Conservation (phyloP, 2,113 vertebrate genomes). For the Pterophyllum scalare region DNA sequence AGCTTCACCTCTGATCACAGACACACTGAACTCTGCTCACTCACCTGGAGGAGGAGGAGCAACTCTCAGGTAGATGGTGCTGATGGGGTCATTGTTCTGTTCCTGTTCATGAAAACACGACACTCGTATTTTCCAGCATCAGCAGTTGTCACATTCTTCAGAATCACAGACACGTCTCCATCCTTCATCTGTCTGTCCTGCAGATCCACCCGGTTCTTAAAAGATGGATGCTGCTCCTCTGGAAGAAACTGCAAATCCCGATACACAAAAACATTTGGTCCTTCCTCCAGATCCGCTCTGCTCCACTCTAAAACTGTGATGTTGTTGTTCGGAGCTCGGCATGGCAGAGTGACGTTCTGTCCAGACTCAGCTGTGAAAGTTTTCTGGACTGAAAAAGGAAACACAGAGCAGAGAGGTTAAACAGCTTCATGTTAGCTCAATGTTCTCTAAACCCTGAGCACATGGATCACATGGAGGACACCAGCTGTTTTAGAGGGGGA, state of each 20-base stretch:
- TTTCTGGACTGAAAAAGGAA: no score
- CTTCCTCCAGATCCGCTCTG: accelerated
- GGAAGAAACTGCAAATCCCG: not conserved
- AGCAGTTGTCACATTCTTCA: no score
- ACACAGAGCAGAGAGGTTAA: no score
- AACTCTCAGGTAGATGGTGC: not conserved
- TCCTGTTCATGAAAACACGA: no score
- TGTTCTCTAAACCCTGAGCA: no score
- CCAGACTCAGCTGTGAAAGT: not conserved
- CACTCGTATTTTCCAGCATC: not conserved
- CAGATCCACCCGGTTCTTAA: not conserved
- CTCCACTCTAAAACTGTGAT: not conserved
- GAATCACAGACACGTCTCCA: not conserved
- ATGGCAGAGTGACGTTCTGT: accelerated
- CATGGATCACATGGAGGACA: no score
- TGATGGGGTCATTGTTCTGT: not conserved
- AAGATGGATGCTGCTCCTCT: not conserved
- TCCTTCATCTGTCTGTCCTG: not conserved
- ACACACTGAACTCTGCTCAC: not conserved
- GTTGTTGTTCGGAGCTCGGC: accelerated
- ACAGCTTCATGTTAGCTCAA: no score
- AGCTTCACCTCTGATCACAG: no score
- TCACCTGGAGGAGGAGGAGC: not conserved
- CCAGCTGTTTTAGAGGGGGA: no score
- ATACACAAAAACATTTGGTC: not conserved